Base-by-base conservation (phyloP, 2,888 invertebrate species). In the Scaptomyza caliginosa region DNA sequence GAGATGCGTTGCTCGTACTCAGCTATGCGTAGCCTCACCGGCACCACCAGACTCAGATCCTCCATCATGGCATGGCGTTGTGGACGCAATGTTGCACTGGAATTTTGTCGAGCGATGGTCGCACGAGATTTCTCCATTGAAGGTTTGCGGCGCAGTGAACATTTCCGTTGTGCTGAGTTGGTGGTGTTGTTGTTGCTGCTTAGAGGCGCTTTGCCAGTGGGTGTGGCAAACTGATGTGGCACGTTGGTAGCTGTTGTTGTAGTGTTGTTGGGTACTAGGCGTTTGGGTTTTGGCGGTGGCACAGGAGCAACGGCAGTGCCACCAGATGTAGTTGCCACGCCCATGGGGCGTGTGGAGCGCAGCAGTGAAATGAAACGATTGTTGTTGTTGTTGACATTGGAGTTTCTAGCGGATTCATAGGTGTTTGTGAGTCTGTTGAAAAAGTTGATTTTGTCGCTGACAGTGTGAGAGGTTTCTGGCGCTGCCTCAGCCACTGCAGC, bases 21-120 rank as follows among this genome's bases (percentile, higher is more conserved):
- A 19, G 90, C 89, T 48, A 90, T 80, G 68, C 90, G 87, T 48
- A 90, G 60, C 52, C 86, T 77, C 11, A 90, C 90, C 4, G 90
- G 90, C 40, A 89, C 79, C 7, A 90, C 89, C 32, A 90, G 67
- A 45, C 87, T 89, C 42, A 90, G 71, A 64, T 90, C 90, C 68
- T 90, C 90, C 90, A 90, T 90, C 59, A 88, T 79, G 42, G 79
- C 55, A 26, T 90, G 90, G 50, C 89, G 86, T 59, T 86, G 88
- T 4, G 89, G 87, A 46, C 80, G 77, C 21, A 88, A 38, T 2
- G 78, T 32, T 28, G 39, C 66, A 60, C 70, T 81, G 6, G 88
- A 84, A 24, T 77, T 86, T 19, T 87, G 80, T 4, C 85, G 74
- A 3, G 74, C 46, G 58, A 85, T 88, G 17, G 77, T 86, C 50